Evolutionary conservation across 2,888 invertebrate species (phyloP).

Genomic region (Diplolepis rosae): DNA sequence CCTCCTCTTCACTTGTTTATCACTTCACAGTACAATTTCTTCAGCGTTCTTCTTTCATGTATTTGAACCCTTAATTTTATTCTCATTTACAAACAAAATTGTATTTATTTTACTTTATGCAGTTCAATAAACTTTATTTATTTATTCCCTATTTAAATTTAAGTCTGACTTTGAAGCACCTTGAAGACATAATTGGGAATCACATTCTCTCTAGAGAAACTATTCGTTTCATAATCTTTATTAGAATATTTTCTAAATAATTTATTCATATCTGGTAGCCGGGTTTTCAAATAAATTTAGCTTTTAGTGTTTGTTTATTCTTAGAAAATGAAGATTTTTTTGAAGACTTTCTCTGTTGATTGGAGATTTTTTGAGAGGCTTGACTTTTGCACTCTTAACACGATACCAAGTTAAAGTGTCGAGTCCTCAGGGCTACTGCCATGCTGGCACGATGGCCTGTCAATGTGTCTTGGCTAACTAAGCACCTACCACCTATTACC

Average conservation of each 20-base stretch:
- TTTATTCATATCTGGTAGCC: too few species aligned
- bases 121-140: neutral
- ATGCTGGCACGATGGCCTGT: slow-evolving; percentile 63
- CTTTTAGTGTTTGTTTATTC: neutral
- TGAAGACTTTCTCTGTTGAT: neutral
- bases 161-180: slow-evolving; percentile 55
- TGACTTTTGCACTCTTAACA: neutral
- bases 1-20: neutral
- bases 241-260: neutral
- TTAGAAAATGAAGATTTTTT: neutral
- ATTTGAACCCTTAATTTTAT: neutral
- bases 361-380: neutral
- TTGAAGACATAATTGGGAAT: slow-evolving; percentile 49
- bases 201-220: neutral
- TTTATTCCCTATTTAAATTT: slow-evolving; percentile 36
- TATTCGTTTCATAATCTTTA: neutral
- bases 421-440: slow-evolving; percentile 51
- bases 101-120: too few species aligned
- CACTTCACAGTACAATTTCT: neutral
- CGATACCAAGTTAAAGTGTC: slow-evolving; percentile 18
- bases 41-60: neutral
- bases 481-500: slow-evolving; percentile 64
- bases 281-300: neutral
- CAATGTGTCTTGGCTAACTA: slow-evolving; percentile 68
- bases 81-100: neutral